phyloP scores from a whole-genome alignment of 1,140 invertebrate genomes.

The Cherax destructor region DNA sequence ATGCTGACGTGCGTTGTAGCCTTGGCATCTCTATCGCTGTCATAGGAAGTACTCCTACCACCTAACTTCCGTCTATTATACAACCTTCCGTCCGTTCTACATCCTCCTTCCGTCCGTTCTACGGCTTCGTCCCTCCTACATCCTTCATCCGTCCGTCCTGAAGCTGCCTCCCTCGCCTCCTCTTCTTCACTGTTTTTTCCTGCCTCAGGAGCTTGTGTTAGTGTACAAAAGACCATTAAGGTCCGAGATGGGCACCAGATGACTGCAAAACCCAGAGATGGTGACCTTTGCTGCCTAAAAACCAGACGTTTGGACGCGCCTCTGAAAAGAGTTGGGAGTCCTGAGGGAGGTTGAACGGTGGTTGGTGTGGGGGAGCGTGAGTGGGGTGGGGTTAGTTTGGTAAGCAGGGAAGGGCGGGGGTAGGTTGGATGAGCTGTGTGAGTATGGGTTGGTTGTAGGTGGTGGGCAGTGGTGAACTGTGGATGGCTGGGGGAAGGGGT shows the following conservation, averaged over 20 bases:
- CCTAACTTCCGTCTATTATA: not conserved
- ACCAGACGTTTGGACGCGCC: not conserved
- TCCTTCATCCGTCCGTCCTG: not conserved
- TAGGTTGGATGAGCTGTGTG: not conserved
- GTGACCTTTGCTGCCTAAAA: conserved; percentile 23
- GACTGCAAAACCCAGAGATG: conserved; percentile 49
- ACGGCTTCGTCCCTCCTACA: not conserved
- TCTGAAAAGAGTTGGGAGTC: conserved; percentile 37
- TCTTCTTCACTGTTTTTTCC: not conserved
- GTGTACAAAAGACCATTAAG: conserved; percentile 49
- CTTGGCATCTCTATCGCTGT: too few relatives aligned
- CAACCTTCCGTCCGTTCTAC: not conserved
- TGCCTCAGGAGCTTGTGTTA: conserved; percentile 16
- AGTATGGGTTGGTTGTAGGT: not conserved
- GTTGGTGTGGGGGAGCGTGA: too few relatives aligned
- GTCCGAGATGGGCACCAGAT: conserved; percentile 49
- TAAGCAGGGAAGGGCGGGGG: too few relatives aligned
- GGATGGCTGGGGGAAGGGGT: too few relatives aligned
- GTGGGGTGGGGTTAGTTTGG: too few relatives aligned
- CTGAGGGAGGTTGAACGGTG: not conserved
- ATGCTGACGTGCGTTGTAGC: too few relatives aligned
- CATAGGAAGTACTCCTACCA: too few relatives aligned
- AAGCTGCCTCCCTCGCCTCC: not conserved
- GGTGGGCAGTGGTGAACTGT: too few relatives aligned
- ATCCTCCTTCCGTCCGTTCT: not conserved